Evolutionary conservation across 2,888 invertebrate genomes (phyloP), one percentile per base, ranked within the genome.

Genomic region (Drosophila ustulata): DNA sequence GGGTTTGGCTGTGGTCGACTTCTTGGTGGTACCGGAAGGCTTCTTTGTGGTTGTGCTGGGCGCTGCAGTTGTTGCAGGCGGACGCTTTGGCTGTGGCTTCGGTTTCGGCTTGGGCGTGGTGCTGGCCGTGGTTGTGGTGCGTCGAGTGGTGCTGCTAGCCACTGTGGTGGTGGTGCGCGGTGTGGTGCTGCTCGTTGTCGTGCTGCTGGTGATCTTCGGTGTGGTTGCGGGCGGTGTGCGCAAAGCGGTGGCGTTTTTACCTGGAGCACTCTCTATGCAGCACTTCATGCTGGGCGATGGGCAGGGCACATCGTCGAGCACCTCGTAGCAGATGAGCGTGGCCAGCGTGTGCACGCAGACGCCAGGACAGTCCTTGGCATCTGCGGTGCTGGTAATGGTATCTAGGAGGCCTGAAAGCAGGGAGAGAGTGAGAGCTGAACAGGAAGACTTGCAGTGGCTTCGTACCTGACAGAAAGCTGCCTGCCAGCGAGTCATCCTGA

Each of bases 301-400:
- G 87, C 97, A 97, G 67, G 95, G 94, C 23, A 96, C 95, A 89
- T 97, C 95, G 66, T 97, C 96, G 55, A 96, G 93, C 18, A 98
- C 97, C 81, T 97, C 96, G 91, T 96, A 95, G 91, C 98, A 98
- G 87, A 97, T 96, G 69, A 97, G 93, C 0, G 97, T 96, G 2
- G 98, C 97, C 66, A 98, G 92, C 8, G 96, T 95, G 90, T 97
- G 97, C 71, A 97, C 96, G 92, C 98, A 98, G 64, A 96, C 95
- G 0, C 98, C 98, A 0, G 98, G 97, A 90, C 98, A 98, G 91
- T 97, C 96, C 92, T 96, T 96, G 66, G 95, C 94, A 91, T 96
- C 96, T 67, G 95, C 96, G 67, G 97, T 97, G 75, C 95, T 96
- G 67, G 97, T 97, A 90, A 97, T 94, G 30, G 97, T 96, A 89